Evolutionary conservation across 2,888 invertebrate genomes (phyloP).

Genomic region (Drosophila maculinotata): DNA sequence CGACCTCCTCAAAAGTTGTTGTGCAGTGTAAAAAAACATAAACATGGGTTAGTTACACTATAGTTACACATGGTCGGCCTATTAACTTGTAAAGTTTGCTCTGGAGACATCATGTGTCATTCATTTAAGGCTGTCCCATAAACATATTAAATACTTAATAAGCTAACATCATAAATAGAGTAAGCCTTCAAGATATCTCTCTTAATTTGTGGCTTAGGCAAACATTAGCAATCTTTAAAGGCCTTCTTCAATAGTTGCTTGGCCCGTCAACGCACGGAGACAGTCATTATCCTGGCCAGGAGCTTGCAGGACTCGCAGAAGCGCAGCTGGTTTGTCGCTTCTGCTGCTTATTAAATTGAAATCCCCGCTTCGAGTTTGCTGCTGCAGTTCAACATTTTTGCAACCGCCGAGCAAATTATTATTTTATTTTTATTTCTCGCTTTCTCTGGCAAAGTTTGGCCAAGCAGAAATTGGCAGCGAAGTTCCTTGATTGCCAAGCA

Average conservation of each 20-base stretch:
- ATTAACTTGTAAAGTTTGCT: constrained; percentile 51
- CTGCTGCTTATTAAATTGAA: constrained; percentile 82
- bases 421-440: constrained; percentile 49
- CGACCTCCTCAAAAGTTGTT: constrained; percentile 59
- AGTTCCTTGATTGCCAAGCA: background rate
- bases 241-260: background rate
- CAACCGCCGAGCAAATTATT: constrained; percentile 54
- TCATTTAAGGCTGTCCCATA: constrained; percentile 33
- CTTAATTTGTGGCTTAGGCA: no score
- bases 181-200: background rate
- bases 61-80: constrained; percentile 63
- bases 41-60: constrained; percentile 69
- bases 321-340: constrained; percentile 74
- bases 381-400: constrained; percentile 58
- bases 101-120: constrained; percentile 19
- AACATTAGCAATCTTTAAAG: no score
- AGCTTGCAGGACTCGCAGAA: constrained; percentile 24
- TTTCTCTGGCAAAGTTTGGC: constrained; percentile 24
- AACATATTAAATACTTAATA: constrained; percentile 50
- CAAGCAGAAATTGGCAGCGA: constrained; percentile 15
- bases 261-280: background rate
- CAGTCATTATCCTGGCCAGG: background rate
- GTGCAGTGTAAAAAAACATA: constrained; percentile 55
- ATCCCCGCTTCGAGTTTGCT: constrained; percentile 68
- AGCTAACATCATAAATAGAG: constrained; percentile 28